A percentile compares a stretch with the other conserved stretches of the same genome.
Conservation (phyloP, 2,113 vertebrate species). For the Lagenorhynchus albirostris region DNA sequence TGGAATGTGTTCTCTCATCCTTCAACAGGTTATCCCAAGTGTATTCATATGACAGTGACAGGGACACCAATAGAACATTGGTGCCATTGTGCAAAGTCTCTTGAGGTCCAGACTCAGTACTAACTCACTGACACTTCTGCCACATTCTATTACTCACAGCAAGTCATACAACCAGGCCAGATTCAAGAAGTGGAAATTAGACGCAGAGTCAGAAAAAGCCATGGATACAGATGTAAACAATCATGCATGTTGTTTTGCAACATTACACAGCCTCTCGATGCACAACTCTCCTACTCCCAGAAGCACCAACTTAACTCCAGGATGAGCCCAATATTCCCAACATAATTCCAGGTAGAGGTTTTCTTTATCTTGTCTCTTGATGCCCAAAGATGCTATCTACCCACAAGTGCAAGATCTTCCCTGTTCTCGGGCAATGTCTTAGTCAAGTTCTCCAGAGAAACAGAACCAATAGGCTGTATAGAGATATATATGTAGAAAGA, state of each 20-base stretch:
- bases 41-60: neutral
- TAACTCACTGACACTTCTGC: neutral
- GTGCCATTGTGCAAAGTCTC: neutral
- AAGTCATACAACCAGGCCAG: neutral
- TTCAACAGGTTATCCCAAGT: neutral
- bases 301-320: neutral
- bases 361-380: neutral
- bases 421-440: neutral
- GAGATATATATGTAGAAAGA: neutral
- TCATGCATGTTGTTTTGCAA: neutral
- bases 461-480: neutral
- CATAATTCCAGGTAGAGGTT: neutral
- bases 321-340: neutral
- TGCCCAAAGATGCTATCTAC: neutral
- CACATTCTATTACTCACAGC: neutral
- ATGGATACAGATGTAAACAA: neutral
- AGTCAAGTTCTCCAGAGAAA: neutral
- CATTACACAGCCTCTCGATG: neutral
- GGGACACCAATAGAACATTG: neutral
- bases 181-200: neutral
- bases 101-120: neutral
- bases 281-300: neutral
- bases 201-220: neutral
- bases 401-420: neutral
- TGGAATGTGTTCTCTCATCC: neutral